Base-by-base conservation (phyloP, 92 coral and sea anemone species). In the Palythoa heliodiscus region DNA sequence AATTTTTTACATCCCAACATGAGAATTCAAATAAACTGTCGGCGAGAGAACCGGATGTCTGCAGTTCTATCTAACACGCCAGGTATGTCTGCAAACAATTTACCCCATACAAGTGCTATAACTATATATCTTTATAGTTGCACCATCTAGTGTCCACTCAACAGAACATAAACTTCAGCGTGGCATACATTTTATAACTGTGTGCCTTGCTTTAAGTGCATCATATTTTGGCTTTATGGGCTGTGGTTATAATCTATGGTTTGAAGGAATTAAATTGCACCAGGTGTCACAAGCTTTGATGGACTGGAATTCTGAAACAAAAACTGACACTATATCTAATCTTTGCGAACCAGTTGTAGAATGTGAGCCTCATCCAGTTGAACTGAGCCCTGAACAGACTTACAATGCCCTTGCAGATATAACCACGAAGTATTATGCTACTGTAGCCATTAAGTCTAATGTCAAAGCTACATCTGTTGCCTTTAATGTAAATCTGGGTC, bases 231-330 rank as follows among this genome's bases (percentile, higher is more conserved):
- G 77, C 37, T 80, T 74, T 77, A 63, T 77, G 77, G 90, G 54
- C 70, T 23, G 71, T 24, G 53, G 75, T 20, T 71, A 48, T 39
- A 70, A 84, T 11, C 81, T 86, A 7, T 91, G 87, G 88, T 78
- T 86, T 40, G 47, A 79, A 86, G 63, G 92, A 75, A 73, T 71
- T 52, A 89, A 17, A 86, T 92, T 89, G 82, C 87, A 66, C 92
- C 83, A 39, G 89, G 92, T 1, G 85, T 89, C 48, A 87, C 87
- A 23, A 86, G 84, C 73, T 86, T 91, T 47, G 84, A 89, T 71
- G 95, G 92, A 67, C 95, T 82, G 81, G 74, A 66, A 52, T 55
- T 64, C 78, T 82, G 73, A 82, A 15, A 57, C 74, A 58, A 86
- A 73, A 38, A 52, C 67, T 63, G 87, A 67, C 7, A 67, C 87